These are phyloP conservation scores for Sphenopsis melanotis DNA, from an alignment of 2,797 vertebrate species.

Conservation along the genomic window DNA sequence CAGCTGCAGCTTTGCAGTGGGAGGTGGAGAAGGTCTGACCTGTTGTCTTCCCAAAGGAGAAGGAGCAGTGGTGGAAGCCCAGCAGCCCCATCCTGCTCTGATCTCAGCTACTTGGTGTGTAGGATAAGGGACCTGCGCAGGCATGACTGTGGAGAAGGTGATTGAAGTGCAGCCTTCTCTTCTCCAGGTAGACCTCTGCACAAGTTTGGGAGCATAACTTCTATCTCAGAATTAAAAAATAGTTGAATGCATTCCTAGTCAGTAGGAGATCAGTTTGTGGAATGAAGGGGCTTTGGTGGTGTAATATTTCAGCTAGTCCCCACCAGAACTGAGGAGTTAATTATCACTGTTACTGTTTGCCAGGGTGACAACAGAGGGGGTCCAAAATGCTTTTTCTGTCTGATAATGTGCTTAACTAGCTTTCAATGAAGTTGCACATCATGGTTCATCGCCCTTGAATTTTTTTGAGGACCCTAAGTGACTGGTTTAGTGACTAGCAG, in stretches of 20 bases:
- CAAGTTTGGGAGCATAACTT: neutral
- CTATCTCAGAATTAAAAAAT: neutral
- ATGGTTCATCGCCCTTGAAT: conserved; percentile 16
- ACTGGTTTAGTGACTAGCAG: neutral
- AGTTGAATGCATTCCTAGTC: neutral
- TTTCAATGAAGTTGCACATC: neutral
- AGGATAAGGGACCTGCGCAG: neutral
- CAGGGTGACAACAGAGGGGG: neutral
- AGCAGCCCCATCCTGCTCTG: neutral
- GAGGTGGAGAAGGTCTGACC: neutral
- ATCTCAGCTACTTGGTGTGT: neutral
- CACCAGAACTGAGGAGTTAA: neutral
- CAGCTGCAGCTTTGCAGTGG: rapidly evolving
- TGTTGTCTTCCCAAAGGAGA: neutral
- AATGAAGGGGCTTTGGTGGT: neutral
- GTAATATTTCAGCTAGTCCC: neutral
- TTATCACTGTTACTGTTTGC: neutral
- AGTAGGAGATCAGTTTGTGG: neutral
- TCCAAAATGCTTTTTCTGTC: conserved; percentile 15
- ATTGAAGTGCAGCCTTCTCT: neutral
- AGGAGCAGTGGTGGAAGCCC: neutral
- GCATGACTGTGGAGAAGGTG: neutral
- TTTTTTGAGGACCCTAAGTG: conserved; percentile 25
- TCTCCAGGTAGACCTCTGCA: neutral
- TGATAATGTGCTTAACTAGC: neutral